These are phyloP conservation scores for Manis pentadactyla DNA, from an alignment of 2,797 vertebrate species.

Conservation along the genomic window DNA sequence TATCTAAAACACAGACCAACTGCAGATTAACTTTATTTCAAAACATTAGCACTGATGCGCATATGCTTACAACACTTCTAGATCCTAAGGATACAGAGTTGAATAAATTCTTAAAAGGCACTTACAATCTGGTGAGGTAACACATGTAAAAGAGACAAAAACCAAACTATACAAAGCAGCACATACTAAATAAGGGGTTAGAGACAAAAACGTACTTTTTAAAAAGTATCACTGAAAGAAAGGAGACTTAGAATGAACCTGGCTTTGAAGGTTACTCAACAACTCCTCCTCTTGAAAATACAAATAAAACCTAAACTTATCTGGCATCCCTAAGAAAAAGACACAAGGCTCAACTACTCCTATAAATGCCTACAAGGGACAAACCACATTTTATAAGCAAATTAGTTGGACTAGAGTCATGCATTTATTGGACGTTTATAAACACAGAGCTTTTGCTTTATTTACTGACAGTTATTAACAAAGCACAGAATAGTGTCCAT, in stretches of 20 bases:
- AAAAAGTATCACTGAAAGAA: background rate
- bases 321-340: background rate
- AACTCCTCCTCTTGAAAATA: slow-evolving; percentile 7
- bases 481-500: slow-evolving; percentile 16
- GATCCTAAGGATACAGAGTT: background rate
- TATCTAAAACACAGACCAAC: slow-evolving; percentile 29
- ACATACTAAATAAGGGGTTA: background rate
- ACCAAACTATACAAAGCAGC: background rate
- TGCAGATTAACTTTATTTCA: background rate
- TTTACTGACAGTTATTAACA: slow-evolving; percentile 11
- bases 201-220: background rate
- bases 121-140: background rate
- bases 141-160: background rate
- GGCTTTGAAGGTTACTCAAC: background rate
- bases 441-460: slow-evolving; percentile 28
- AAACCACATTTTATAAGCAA: slow-evolving; percentile 10
- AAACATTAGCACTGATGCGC: background rate
- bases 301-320: slow-evolving; percentile 34
- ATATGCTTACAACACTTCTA: background rate
- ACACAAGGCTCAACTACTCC: background rate
- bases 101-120: slow-evolving; percentile 36
- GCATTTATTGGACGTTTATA: background rate
- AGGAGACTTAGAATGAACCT: slow-evolving; percentile 22
- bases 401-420: background rate
- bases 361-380: background rate